A percentile compares a stretch with the other conserved stretches of the same genome.
These are phyloP conservation scores for Chloroceryle inda DNA, from an alignment of 2,797 vertebrate genomes.

Conservation along the genomic window DNA sequence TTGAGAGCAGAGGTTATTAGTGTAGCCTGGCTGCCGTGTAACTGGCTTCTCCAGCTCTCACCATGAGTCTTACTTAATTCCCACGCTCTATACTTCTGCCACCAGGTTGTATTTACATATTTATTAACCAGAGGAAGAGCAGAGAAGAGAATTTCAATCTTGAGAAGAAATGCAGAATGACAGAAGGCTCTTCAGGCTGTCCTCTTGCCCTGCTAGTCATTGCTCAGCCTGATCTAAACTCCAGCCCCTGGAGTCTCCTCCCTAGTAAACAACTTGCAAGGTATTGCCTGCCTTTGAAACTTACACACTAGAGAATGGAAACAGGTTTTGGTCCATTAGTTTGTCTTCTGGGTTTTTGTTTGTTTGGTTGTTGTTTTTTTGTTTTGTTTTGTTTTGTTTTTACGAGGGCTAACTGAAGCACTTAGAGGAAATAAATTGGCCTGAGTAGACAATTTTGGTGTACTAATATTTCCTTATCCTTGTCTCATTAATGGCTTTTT, in stretches of 20 bases:
- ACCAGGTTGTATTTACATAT: slow-evolving; percentile 40
- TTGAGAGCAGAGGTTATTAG: slow-evolving; percentile 34
- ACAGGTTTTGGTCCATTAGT: neutral
- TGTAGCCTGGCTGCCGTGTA: neutral
- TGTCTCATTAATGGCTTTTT: neutral
- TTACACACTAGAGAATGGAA: neutral
- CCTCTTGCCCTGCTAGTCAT: neutral
- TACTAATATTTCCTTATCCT: neutral
- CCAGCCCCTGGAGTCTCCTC: neutral
- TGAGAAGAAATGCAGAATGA: neutral
- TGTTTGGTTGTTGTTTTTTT: no score
- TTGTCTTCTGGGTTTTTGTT: neutral
- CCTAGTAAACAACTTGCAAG: neutral
- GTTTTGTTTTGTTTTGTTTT: no score
- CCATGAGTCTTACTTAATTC: slow-evolving; percentile 36
- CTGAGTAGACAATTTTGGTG: neutral
- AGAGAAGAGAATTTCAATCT: neutral
- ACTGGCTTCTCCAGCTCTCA: neutral
- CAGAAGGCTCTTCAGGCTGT: neutral
- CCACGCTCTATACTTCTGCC: neutral
- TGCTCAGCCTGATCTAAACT: neutral
- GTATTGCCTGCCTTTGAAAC: neutral
- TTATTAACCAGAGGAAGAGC: slow-evolving; percentile 30
- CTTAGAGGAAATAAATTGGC: neutral
- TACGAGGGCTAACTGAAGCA: neutral